Percentiles rank a stretch among this genome's conserved stretches.
Evolutionary conservation across 2,113 vertebrate genomes (phyloP).

Genomic region (Cryptotis parvus): DNA sequence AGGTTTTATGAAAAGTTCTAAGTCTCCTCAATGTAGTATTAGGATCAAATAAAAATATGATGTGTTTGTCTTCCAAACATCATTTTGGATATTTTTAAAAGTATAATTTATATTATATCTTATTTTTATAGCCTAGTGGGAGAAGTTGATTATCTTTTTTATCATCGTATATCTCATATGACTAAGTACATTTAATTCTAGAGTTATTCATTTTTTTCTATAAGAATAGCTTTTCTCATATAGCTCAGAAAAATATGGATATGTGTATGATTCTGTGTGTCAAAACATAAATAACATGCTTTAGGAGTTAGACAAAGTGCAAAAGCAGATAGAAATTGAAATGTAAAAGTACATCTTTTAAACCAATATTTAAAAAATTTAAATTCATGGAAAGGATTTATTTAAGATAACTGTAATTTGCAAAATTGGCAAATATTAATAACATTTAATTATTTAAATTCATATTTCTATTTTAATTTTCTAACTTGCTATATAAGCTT

Average conservation of each 20-base stretch:
- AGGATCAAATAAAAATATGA: constrained; percentile 74
- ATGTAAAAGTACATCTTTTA: neutral
- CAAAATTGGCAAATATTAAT: neutral
- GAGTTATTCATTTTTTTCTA: constrained; percentile 44
- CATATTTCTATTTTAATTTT: too few species aligned
- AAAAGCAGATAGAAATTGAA: neutral
- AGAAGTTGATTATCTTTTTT: constrained; percentile 62
- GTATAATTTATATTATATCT: neutral
- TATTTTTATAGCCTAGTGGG: constrained; percentile 54
- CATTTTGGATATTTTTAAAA: neutral
- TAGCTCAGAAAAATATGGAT: neutral
- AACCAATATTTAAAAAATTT: too few species aligned
- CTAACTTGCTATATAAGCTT: too few species aligned
- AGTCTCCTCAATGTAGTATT: constrained; percentile 54
- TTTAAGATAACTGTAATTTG: neutral
- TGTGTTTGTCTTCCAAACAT: constrained; percentile 49
- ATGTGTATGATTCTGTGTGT: neutral
- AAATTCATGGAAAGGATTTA: too few species aligned
- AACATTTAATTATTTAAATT: neutral
- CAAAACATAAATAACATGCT: neutral
- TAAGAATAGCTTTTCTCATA: neutral
- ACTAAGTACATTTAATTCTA: constrained; percentile 36
- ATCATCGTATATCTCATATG: constrained; percentile 54
- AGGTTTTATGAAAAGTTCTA: constrained; percentile 27
- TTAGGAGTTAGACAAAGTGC: neutral